A percentile compares a stretch with the other conserved stretches of the same genome.
phyloP scores from a whole-genome alignment of 2,797 vertebrate species.

The Oreonectes daqikongensis region DNA sequence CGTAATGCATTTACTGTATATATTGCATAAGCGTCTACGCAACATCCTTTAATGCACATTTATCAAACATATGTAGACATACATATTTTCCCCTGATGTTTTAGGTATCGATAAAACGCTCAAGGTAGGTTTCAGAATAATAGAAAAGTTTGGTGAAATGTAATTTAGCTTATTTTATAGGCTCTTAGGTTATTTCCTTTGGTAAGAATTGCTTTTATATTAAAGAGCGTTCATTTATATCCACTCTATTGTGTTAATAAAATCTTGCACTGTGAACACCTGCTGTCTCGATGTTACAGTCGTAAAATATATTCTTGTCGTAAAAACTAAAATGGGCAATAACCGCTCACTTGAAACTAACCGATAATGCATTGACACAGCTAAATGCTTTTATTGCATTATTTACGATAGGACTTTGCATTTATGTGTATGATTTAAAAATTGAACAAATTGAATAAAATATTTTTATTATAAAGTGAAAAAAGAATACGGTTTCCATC shows the following conservation, averaged over 20 bases:
- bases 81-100: not conserved
- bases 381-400: not conserved
- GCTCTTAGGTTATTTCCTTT: not conserved
- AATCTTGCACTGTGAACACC: slow-evolving; percentile 14
- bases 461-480: not conserved
- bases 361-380: not conserved
- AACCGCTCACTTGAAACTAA: not conserved
- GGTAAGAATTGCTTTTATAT: slow-evolving; percentile 9
- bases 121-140: not conserved
- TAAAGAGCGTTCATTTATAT: not conserved
- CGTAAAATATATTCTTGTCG: slow-evolving; percentile 17
- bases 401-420: not conserved
- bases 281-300: slow-evolving; percentile 15
- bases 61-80: not conserved
- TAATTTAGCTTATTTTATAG: not conserved
- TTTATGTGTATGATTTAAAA: not conserved
- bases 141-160: not conserved
- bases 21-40: slow-evolving; percentile 15
- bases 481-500: not conserved
- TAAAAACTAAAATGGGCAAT: not conserved
- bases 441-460: not conserved
- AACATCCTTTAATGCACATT: slow-evolving; percentile 1
- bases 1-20: slow-evolving; percentile 1
- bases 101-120: not conserved
- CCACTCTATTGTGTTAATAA: slow-evolving; percentile 12